phyloP scores from a whole-genome alignment of 2,797 vertebrate species.

The Mastacembelus armatus region DNA sequence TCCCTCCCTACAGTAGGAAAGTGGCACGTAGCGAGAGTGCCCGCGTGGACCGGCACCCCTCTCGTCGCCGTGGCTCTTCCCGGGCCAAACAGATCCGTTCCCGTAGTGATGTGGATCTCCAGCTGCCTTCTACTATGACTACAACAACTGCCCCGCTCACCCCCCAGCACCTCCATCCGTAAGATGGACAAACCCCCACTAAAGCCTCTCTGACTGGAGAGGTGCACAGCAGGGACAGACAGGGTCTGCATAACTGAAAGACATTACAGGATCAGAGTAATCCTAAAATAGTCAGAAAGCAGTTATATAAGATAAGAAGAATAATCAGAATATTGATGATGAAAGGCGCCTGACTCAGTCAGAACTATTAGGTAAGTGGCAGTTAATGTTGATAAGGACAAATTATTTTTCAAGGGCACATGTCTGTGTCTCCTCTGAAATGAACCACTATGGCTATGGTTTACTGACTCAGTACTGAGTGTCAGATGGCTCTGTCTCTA shows the following conservation, averaged over 20 bases:
- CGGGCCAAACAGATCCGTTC: constrained; percentile 91
- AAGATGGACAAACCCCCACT: constrained; percentile 75
- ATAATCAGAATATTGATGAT: constrained; percentile 20
- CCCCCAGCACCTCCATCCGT: constrained; percentile 77
- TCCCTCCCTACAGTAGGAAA: constrained; percentile 78
- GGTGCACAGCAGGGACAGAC: constrained; percentile 69
- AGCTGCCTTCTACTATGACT: constrained; percentile 80
- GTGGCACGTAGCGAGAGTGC: constrained; percentile 93
- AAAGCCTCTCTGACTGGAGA: constrained; percentile 46
- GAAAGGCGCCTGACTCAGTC: neutral
- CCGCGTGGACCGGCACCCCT: constrained; percentile 89
- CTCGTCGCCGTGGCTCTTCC: constrained; percentile 87
- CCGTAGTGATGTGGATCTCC: constrained; percentile 94
- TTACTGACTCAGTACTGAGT: constrained; percentile 36
- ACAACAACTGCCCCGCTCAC: constrained; percentile 77
- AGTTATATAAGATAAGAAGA: neutral
- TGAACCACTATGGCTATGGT: constrained; percentile 22
- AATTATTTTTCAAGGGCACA: constrained; percentile 11
- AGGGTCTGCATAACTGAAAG: constrained; percentile 17
- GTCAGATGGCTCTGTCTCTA: constrained; percentile 8
- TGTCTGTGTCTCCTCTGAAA: constrained; percentile 18
- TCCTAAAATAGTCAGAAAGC: neutral
- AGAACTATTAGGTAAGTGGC: neutral
- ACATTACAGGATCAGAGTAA: neutral
- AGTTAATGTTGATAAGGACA: constrained; percentile 2